These are phyloP conservation scores for Apus apus DNA, from an alignment of 2,113 vertebrate species.

Conservation along the genomic window DNA sequence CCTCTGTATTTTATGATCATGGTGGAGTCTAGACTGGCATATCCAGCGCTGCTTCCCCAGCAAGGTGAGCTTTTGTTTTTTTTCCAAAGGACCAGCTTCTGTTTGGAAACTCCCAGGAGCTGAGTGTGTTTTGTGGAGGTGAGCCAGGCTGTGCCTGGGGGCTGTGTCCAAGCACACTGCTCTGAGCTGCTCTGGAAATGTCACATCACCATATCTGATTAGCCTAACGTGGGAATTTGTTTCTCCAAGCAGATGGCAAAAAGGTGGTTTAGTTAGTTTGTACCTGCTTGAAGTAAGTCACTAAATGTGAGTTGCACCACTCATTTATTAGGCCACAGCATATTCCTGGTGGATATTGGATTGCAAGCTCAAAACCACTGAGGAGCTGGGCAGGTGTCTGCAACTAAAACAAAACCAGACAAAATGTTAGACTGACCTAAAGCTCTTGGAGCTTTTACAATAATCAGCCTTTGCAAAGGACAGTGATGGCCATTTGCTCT, in stretches of 20 bases:
- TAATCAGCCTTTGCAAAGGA: too few species aligned
- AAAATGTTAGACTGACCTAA: neutral
- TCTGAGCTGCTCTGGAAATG: neutral
- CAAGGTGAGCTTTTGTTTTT: fast-evolving
- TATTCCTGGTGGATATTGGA: neutral
- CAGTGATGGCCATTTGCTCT: too few species aligned
- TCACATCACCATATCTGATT: neutral
- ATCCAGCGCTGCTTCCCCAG: neutral
- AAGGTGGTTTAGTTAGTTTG: neutral
- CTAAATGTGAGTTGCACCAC: neutral
- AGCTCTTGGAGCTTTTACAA: neutral
- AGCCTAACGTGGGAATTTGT: neutral
- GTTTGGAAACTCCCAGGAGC: neutral
- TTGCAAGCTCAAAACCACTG: neutral
- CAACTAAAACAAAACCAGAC: neutral
- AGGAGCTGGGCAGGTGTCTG: neutral
- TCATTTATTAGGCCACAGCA: neutral
- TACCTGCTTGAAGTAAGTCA: neutral
- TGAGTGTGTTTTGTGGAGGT: neutral
- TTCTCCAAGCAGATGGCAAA: neutral
- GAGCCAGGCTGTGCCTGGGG: neutral
- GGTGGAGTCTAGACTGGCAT: neutral
- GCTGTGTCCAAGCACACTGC: neutral
- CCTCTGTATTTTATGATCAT: fast-evolving
- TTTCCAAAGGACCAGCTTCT: neutral